A percentile compares a stretch with the other conserved stretches of the same genome.
phyloP scores from a whole-genome alignment of 2,888 invertebrate genomes.

The Yponomeuta evonymella region DNA sequence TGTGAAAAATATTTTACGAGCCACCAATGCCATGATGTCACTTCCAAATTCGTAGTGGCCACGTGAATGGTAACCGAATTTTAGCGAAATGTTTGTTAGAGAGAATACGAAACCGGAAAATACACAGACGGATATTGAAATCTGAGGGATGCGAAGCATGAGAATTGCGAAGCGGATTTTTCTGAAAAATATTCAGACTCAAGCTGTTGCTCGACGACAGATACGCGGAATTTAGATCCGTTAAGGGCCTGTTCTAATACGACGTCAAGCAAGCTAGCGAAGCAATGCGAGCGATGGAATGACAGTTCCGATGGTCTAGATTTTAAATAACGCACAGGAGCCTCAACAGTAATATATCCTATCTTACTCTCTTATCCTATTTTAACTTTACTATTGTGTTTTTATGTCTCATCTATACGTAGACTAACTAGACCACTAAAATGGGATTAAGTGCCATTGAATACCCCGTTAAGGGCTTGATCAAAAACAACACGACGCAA shows the following conservation, averaged over 20 bases:
- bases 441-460: too few relatives aligned
- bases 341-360: too few relatives aligned
- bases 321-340: too few relatives aligned
- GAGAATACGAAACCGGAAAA: conserved; percentile 20
- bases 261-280: not conserved
- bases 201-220: conserved; percentile 45
- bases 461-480: conserved; percentile 12
- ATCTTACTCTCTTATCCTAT: too few relatives aligned
- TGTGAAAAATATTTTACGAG: too few relatives aligned
- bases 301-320: not conserved
- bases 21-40: not conserved
- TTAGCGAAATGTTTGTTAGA: not conserved
- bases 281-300: not conserved
- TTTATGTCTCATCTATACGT: too few relatives aligned
- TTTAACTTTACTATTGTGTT: too few relatives aligned
- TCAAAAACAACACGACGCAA: not conserved
- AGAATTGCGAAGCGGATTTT: conserved; percentile 36
- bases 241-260: not conserved
- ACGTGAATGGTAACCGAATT: not conserved
- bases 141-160: conserved; percentile 36
- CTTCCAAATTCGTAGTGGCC: not conserved
- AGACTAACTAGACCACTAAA: too few relatives aligned
- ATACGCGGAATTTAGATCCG: conserved; percentile 34
- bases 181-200: conserved; percentile 45
- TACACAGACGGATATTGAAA: conserved; percentile 27